Conservation (phyloP, 2,113 vertebrate species). For the Menidia beryllina region DNA sequence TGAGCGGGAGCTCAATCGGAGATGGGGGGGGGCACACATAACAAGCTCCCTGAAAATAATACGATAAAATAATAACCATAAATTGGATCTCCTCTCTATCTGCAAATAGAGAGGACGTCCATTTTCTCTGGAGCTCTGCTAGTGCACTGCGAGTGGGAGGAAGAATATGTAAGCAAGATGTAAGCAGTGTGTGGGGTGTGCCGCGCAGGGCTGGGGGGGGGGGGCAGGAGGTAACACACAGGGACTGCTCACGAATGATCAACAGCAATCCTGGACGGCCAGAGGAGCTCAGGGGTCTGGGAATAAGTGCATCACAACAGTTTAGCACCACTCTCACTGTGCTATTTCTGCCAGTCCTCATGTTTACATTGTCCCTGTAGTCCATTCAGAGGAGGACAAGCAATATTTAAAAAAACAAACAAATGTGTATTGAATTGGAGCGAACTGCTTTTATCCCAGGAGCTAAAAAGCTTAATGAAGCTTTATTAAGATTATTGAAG, state of each 20-base stretch:
- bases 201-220: slow-evolving; percentile 19
- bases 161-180: slow-evolving; percentile 62
- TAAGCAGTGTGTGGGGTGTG: slow-evolving; percentile 22
- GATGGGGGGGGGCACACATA: neutral
- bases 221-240: slow-evolving; percentile 32
- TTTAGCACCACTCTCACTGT: neutral
- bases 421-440: too few relatives aligned
- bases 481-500: too few relatives aligned
- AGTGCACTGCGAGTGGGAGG: slow-evolving; percentile 52
- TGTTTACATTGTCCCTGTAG: neutral
- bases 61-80: neutral
- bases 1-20: slow-evolving; percentile 7
- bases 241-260: slow-evolving; percentile 47
- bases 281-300: neutral
- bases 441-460: too few relatives aligned
- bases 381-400: neutral
- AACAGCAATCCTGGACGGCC: slow-evolving; percentile 18
- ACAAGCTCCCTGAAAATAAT: slow-evolving; percentile 1
- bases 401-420: neutral
- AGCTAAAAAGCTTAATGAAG: too few relatives aligned
- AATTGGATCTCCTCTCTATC: neutral
- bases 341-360: neutral
- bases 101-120: slow-evolving; percentile 24
- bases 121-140: slow-evolving; percentile 53
- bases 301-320: neutral